Percentiles rank a stretch among this genome's conserved stretches.
Conservation (phyloP, 1,140 invertebrate genomes). For the Theocolax elegans region DNA sequence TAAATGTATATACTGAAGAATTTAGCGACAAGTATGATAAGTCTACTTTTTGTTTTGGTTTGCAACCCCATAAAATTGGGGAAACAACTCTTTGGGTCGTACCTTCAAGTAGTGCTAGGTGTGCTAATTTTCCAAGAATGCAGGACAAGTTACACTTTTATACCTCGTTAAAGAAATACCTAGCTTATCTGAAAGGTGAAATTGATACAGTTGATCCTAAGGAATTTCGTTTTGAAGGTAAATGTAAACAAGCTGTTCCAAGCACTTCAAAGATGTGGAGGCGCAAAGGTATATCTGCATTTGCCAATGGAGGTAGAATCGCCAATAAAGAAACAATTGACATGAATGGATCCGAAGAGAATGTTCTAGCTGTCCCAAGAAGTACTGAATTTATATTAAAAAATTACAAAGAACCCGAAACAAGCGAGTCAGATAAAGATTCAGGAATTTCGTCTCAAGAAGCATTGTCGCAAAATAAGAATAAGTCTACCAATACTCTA, state of each 20-base stretch:
- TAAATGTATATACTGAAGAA: conserved; percentile 64
- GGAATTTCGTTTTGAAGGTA: conserved; percentile 60
- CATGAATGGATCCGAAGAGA: conserved; percentile 55
- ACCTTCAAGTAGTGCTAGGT: conserved; percentile 64
- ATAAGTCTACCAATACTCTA: background rate
- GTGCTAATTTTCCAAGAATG: conserved; percentile 64
- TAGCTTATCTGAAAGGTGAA: conserved; percentile 58
- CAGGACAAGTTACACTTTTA: conserved; percentile 64
- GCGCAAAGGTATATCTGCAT: conserved; percentile 56
- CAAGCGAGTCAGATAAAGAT: conserved; percentile 23
- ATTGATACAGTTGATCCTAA: conserved; percentile 49
- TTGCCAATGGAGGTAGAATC: conserved; percentile 56
- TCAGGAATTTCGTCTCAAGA: conserved; percentile 13
- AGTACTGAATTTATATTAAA: conserved; percentile 56
- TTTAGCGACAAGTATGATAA: conserved; percentile 52
- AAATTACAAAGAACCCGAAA: conserved; percentile 30
- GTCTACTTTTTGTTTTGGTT: conserved; percentile 56
- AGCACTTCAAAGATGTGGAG: conserved; percentile 63
- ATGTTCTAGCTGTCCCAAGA: conserved; percentile 43
- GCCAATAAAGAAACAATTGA: conserved; percentile 57
- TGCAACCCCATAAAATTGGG: conserved; percentile 55
- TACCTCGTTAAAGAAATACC: conserved; percentile 58
- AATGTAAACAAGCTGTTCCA: conserved; percentile 53
- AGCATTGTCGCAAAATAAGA: background rate
- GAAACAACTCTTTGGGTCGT: conserved; percentile 63